Base-by-base conservation (phyloP, 2,888 invertebrate species). In the Icerya purchasi region DNA sequence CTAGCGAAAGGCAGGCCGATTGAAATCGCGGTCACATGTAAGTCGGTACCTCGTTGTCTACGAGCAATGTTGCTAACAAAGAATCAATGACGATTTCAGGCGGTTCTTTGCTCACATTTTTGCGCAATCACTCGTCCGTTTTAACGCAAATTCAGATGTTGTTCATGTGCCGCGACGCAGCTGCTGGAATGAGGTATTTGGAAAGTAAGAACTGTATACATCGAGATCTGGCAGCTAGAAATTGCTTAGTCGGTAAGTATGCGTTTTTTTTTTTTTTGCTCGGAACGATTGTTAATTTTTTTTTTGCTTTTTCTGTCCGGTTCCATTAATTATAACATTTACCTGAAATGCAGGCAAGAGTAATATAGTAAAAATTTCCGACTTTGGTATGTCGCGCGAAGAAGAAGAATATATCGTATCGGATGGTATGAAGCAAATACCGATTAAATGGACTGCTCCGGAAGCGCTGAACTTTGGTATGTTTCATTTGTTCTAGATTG, bases 391-490 rank as follows among this genome's bases (percentile, higher is more conserved):
- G 94, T 94, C 93, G 0, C 75, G 94, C 24, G 93, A 94, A 71
- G 94, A 94, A 70, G 90, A 93, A 71, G 93, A 93, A 71, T 96
- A 96, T 68, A 91, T 89, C 62, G 94, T 94, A 52, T 92, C 93
- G 2, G 93, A 93, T 66, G 94, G 94, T 49, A 90, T 94, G 88
- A 94, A 96, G 73, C 93, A 94, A 76, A 94, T 96, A 67, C 94
- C 96, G 0, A 93, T 96, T 62, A 96, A 96, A 73, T 96, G 96
- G 96, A 96, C 94, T 0, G 93, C 94, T 1, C 96, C 96, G 0
- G 94, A 94, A 74, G 93, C 94, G 2, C 76, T 94, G 14, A 92
- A 93, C 73, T 93, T 88, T 71, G 93, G 93, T 82, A 71, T 73
- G 72, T 58, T n/a, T n/a, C n/a, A n/a, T n/a, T n/a, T n/a, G n/a